A percentile compares a stretch with the other conserved stretches of the same genome.
phyloP scores from a whole-genome alignment of 2,888 invertebrate species.

The Scaptomyza parva region DNA sequence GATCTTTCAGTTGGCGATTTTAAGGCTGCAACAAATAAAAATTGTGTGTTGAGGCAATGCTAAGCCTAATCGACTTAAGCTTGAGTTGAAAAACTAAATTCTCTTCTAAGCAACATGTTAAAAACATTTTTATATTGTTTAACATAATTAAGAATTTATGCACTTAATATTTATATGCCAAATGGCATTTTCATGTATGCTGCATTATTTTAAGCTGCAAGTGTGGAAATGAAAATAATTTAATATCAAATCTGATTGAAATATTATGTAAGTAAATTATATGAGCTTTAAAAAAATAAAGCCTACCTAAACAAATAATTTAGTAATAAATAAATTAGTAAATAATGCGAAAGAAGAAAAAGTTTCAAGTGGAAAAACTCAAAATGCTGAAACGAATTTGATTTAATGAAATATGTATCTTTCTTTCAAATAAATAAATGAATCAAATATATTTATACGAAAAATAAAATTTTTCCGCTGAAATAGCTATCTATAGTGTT shows the following conservation, averaged over 20 bases:
- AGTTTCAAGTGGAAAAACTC: no score
- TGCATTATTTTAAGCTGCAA: conserved; percentile 59
- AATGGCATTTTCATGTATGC: background rate
- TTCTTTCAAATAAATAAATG: no score
- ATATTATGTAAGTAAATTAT: background rate
- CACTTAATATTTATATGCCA: conserved; percentile 52
- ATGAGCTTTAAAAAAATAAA: no score
- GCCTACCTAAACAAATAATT: no score
- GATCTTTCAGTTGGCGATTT: conserved; percentile 40
- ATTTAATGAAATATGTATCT: no score
- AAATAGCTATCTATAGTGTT: background rate
- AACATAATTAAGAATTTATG: conserved; percentile 22
- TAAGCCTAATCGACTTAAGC: conserved; percentile 10
- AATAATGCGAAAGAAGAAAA: no score
- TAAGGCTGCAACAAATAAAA: conserved; percentile 50
- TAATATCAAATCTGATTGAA: background rate
- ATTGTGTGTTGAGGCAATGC: conserved; percentile 3
- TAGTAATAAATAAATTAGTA: no score
- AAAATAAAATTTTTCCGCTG: no score
- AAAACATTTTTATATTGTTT: background rate
- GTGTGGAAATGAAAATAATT: background rate
- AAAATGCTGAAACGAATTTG: no score
- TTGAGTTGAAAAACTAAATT: conserved; percentile 2
- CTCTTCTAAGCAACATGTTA: background rate
- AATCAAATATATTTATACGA: no score